A percentile compares a stretch with the other conserved stretches of the same genome.
phyloP scores from a whole-genome alignment of 2,797 vertebrate species.

The Hoplostethus atlanticus region DNA sequence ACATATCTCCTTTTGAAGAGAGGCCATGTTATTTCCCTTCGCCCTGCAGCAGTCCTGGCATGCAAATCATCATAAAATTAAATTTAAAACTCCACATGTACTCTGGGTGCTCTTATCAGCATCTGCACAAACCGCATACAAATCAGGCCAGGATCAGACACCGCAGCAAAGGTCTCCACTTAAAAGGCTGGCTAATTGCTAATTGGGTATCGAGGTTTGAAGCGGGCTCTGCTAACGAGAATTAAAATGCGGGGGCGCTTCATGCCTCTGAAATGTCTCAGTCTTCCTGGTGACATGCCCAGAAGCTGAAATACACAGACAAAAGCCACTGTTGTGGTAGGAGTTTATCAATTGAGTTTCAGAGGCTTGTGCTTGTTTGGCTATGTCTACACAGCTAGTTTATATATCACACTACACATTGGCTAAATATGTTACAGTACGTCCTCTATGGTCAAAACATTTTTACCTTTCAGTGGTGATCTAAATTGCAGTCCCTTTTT shows the following conservation, averaged over 20 bases:
- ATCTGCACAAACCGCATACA: slow-evolving; percentile 82
- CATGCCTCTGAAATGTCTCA: slow-evolving; percentile 68
- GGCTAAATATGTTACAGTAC: neutral
- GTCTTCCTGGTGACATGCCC: slow-evolving; percentile 74
- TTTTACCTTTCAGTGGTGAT: too few species aligned
- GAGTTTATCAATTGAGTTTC: neutral
- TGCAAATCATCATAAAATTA: slow-evolving; percentile 83
- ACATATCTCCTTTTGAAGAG: slow-evolving; percentile 84
- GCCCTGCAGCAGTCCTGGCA: slow-evolving; percentile 74
- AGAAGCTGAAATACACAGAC: slow-evolving; percentile 48
- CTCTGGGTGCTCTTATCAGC: slow-evolving; percentile 79
- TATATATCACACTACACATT: neutral
- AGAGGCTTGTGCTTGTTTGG: slow-evolving; percentile 10
- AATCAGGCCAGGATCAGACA: slow-evolving; percentile 80
- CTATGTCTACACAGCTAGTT: slow-evolving; percentile 8
- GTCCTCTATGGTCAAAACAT: too few species aligned
- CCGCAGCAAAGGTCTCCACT: slow-evolving; percentile 68
- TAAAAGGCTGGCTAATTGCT: slow-evolving; percentile 80
- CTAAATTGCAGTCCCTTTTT: too few species aligned
- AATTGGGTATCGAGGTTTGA: slow-evolving; percentile 79
- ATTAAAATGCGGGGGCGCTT: slow-evolving; percentile 68
- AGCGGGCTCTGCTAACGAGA: slow-evolving; percentile 69
- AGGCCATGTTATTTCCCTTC: slow-evolving; percentile 74
- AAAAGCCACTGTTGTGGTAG: slow-evolving; percentile 7
- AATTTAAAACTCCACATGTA: slow-evolving; percentile 79